These are phyloP conservation scores for Acinonyx jubatus DNA, from an alignment of 2,113 vertebrate genomes.

Conservation along the genomic window DNA sequence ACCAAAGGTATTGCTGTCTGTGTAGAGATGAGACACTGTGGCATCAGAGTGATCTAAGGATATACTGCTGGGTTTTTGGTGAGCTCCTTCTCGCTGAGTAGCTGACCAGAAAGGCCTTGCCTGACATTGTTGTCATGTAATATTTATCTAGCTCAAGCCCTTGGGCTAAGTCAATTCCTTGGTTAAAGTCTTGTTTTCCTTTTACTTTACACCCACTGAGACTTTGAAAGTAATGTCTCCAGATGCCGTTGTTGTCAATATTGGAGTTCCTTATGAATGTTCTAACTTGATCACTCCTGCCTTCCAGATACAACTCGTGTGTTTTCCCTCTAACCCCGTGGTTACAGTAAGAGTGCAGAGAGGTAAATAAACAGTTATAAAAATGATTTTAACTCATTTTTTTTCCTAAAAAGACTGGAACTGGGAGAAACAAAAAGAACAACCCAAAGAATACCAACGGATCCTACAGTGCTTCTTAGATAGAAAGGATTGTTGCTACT, in stretches of 20 bases:
- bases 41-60: not conserved
- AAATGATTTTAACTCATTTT: conserved; percentile 45
- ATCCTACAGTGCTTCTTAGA: conserved; percentile 97
- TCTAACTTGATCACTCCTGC: not conserved
- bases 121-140: not conserved
- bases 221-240: conserved; percentile 38
- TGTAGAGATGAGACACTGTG: not conserved
- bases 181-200: conserved; percentile 8
- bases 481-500: conserved; percentile 99
- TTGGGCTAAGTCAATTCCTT: not conserved
- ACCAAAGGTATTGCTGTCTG: not conserved
- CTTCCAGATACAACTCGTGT: conserved; percentile 1
- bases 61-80: not conserved
- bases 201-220: conserved; percentile 22
- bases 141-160: not conserved
- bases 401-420: conserved; percentile 90
- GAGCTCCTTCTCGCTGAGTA: not conserved
- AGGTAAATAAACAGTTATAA: conserved; percentile 30
- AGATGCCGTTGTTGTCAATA: conserved; percentile 19
- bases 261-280: conserved; percentile 1
- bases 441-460: conserved; percentile 94
- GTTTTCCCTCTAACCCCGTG: conserved; percentile 22
- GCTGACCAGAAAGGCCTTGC: conserved; percentile 23
- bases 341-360: conserved; percentile 26
- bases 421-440: conserved; percentile 92